Base-by-base conservation (phyloP, 2,888 invertebrate genomes). In the Ophioninae sp. region DNA sequence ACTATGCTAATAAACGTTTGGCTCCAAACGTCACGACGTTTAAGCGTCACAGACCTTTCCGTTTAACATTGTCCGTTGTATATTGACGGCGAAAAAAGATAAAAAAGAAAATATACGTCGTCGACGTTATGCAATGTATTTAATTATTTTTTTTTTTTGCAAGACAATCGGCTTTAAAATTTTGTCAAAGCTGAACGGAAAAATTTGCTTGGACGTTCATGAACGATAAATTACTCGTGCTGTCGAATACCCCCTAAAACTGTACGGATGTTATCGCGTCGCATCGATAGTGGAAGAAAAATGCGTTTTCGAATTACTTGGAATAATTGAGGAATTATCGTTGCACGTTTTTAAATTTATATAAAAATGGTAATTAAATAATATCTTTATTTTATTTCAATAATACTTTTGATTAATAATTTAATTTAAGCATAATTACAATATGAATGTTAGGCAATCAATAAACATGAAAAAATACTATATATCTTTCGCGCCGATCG, bases 1-100 rank as follows among this genome's bases (percentile, higher is more conserved):
- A 50, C 76, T 83, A 73, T 76, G 76, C 82, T 84, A 84, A 84
- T 82, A 82, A 82, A 84, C 82, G 82, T 82, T 79, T 82, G 73
- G 82, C 76, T 59, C 61, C 57, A 61, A 84, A 76, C 68, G 82
- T 84, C 84, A 84, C 79, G 81, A 79, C 8, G 75, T 73, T 75
- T 64, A 62, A 39, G 65, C 44, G 75, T 64, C 65, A 64, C 75
- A 17, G 20, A 65, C 64, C 50, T 65, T 30, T 8, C 39, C 37
- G 20, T 67, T 44, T 39, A 74, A 70, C 39, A 61, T 57, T 76
- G 76, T 44, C n/a, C 17, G 57, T 44, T 56, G 44, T 57, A 62
- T 59, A 64, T 59, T 39, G 68, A 30, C 37, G 30, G 30, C 30
- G 3, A 30, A 30, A 30, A 30, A 30, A 3, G 3, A 2, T 2